Percentiles rank a stretch among this genome's conserved stretches.
Evolutionary conservation across 2,797 vertebrate genomes (phyloP).

Genomic region (Dryobates pubescens): DNA sequence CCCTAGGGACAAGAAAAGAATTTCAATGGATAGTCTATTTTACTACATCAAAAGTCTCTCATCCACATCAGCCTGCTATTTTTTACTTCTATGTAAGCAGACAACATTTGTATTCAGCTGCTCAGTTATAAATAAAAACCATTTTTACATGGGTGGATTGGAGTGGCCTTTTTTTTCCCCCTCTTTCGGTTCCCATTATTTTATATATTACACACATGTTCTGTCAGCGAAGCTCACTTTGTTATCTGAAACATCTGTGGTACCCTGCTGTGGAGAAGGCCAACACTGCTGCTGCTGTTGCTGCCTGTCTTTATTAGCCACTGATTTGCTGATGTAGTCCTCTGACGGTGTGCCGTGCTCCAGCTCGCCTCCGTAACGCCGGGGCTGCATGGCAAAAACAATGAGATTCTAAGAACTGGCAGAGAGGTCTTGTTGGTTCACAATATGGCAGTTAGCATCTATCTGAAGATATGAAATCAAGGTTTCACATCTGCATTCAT

Average conservation of each 20-base stretch:
- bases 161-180: background rate
- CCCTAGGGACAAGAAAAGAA: background rate
- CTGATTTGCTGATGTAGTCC: constrained; percentile 10
- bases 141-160: constrained; percentile 58
- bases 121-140: constrained; percentile 50
- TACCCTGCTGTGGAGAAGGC: constrained; percentile 69
- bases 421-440: background rate
- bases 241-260: constrained; percentile 77
- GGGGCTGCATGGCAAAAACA: background rate
- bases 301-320: constrained; percentile 74
- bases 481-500: rapidly evolving
- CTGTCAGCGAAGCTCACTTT: constrained; percentile 66
- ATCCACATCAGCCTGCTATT: constrained; percentile 17
- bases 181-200: constrained; percentile 64
- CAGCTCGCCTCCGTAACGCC: background rate
- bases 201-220: constrained; percentile 73
- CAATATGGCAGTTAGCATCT: background rate
- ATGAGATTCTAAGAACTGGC: background rate
- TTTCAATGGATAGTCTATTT: background rate
- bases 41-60: constrained; percentile 19
- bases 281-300: constrained; percentile 60
- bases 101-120: constrained; percentile 60
- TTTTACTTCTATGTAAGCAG: constrained; percentile 31
- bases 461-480: background rate
- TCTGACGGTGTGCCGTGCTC: background rate